phyloP scores from a whole-genome alignment of 2,888 invertebrate species.

The Eupeodes luniger region DNA sequence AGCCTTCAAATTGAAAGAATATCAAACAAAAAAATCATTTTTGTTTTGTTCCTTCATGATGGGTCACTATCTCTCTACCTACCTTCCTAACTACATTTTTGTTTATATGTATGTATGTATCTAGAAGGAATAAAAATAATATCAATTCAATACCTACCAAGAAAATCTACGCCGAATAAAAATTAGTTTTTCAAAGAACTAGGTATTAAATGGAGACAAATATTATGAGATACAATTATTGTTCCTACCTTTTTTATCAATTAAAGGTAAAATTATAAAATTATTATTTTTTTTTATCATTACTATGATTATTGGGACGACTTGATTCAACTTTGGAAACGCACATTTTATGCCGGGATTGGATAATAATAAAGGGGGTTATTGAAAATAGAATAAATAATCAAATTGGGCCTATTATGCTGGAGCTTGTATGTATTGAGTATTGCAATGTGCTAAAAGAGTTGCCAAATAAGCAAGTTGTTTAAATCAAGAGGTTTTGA shows the following conservation, averaged over 20 bases:
- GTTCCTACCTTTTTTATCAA: neutral
- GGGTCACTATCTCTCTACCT: no score
- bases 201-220: neutral
- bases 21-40: neutral
- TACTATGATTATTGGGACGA: neutral
- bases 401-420: constrained; percentile 35
- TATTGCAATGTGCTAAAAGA: constrained; percentile 4
- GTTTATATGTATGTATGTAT: no score
- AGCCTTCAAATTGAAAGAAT: constrained; percentile 21
- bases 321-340: constrained; percentile 38
- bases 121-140: neutral
- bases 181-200: no score
- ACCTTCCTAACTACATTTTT: no score
- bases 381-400: constrained; percentile 62
- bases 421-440: constrained; percentile 24
- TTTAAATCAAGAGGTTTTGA: neutral
- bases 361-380: constrained; percentile 26
- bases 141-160: neutral
- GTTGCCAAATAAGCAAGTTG: constrained; percentile 19
- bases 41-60: neutral
- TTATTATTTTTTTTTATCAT: no score
- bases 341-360: constrained; percentile 38
- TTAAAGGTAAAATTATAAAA: neutral
- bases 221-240: neutral
- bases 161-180: neutral